Evolutionary conservation across 2,113 vertebrate species (phyloP).

Genomic region (crab-eating macaque (Macaca fascicularis)): T2T-MFA8v1.1 NC_088376.1:187318501-187319000

Average conservation of each 20-base stretch:
- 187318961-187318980: not conserved
- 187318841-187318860: not conserved
- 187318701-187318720: not conserved
- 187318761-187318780: not conserved
- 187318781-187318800: not conserved
- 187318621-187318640: not conserved
- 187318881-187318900: not conserved
- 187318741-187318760: not conserved
- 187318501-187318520: not conserved
- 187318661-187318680: not conserved
- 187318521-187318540: too few species aligned
- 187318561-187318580: not conserved
- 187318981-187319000: not conserved
- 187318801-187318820: not conserved
- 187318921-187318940: not conserved
- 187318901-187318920: not conserved
- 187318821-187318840: not conserved
- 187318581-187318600: not conserved
- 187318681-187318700: not conserved
- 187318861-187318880: not conserved
- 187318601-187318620: not conserved
- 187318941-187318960: not conserved
- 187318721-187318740: not conserved
- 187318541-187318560: rapidly evolving
- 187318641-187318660: not conserved